A percentile compares a stretch with the other conserved stretches of the same genome.
Conservation (phyloP, 2,888 invertebrate species). For the Drosophila hamatofila region DNA sequence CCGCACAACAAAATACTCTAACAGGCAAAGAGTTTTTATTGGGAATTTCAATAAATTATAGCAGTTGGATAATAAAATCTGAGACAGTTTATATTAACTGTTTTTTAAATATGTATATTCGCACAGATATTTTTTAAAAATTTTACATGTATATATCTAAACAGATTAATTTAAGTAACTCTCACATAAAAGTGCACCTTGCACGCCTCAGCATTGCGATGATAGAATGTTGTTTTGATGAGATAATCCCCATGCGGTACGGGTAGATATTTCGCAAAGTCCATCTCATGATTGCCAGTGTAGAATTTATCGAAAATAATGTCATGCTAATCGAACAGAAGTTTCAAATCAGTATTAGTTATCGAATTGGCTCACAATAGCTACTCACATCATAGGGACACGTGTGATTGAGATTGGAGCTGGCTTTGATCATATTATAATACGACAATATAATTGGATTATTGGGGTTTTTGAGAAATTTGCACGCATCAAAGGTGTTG, state of each 20-base stretch:
- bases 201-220: not conserved
- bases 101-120: too few species aligned
- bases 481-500: slow-evolving; percentile 33
- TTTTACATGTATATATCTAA: too few species aligned
- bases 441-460: slow-evolving; percentile 3
- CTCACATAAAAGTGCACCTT: not conserved
- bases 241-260: slow-evolving; percentile 34
- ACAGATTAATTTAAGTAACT: not conserved
- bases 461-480: slow-evolving; percentile 22
- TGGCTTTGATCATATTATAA: slow-evolving; percentile 3
- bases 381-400: slow-evolving; percentile 40
- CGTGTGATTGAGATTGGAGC: slow-evolving; percentile 43
- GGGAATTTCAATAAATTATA: too few species aligned
- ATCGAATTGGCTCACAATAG: not conserved
- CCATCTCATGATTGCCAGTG: slow-evolving; percentile 3
- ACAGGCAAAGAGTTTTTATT: not conserved
- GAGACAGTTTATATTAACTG: too few species aligned
- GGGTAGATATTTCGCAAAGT: not conserved
- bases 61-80: too few species aligned
- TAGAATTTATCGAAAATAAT: slow-evolving; percentile 13
- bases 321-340: slow-evolving; percentile 24
- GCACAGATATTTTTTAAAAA: too few species aligned
- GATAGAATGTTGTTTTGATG: fast-evolving
- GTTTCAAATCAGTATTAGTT: not conserved
- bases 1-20: slow-evolving; percentile 14